Percentiles rank a stretch among this genome's conserved stretches.
Conservation (phyloP, 2,888 invertebrate species). For the Aspidiotus destructor region DNA sequence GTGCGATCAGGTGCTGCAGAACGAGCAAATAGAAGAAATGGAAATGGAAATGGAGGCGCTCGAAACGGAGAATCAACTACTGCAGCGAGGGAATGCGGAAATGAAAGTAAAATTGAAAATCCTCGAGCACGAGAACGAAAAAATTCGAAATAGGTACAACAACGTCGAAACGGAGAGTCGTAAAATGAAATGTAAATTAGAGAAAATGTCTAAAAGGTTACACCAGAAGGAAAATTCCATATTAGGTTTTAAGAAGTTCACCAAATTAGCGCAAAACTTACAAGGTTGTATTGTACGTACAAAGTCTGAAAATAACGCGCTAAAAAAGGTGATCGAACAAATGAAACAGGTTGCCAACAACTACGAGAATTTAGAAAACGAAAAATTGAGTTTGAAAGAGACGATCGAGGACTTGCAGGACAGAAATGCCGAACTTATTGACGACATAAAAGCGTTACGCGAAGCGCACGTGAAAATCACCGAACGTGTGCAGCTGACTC, state of each 20-base stretch:
- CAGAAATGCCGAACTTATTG: slow-evolving; percentile 10
- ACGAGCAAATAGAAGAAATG: slow-evolving; percentile 22
- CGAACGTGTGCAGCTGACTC: slow-evolving; percentile 11
- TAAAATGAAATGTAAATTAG: slow-evolving; percentile 17
- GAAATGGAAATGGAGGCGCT: slow-evolving; percentile 17
- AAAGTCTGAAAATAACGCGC: slow-evolving; percentile 15
- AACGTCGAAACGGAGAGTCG: slow-evolving; percentile 19
- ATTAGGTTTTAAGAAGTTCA: slow-evolving; percentile 23
- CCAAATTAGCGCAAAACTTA: slow-evolving; percentile 18
- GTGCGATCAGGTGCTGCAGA: slow-evolving; percentile 27
- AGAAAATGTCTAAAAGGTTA: slow-evolving; percentile 15
- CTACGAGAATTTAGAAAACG: slow-evolving; percentile 25
- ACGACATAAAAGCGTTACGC: slow-evolving; percentile 7
- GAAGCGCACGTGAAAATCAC: slow-evolving; percentile 18
- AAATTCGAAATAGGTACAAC: slow-evolving; percentile 10
- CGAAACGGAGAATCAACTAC: slow-evolving; percentile 6
- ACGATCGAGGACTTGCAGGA: background rate
- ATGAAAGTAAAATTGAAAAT: slow-evolving; percentile 23
- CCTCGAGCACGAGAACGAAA: slow-evolving; percentile 27
- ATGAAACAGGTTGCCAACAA: slow-evolving; percentile 24
- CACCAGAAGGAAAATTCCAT: slow-evolving; percentile 21
- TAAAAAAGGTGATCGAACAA: slow-evolving; percentile 13
- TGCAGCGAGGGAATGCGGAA: slow-evolving; percentile 19
- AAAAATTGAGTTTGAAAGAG: slow-evolving; percentile 18
- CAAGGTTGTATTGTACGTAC: slow-evolving; percentile 23